phyloP scores from a whole-genome alignment of 2,888 invertebrate species.

The Drosophila cognata region DNA sequence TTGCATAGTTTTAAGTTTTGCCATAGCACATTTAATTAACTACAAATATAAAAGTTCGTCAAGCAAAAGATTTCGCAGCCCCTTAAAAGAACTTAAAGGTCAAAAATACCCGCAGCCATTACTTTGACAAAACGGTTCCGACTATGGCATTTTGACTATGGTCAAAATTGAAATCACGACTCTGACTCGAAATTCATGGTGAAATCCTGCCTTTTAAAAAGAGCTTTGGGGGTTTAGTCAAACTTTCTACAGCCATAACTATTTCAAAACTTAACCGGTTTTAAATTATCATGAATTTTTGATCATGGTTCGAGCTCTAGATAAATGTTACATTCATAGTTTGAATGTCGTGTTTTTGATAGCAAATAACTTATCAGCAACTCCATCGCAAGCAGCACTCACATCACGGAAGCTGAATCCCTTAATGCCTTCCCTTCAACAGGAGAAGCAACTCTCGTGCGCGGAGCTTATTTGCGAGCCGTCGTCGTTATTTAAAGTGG shows the following conservation, averaged over 20 bases:
- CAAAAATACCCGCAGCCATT: neutral
- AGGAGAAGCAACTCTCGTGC: conserved; percentile 9
- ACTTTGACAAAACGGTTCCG: neutral
- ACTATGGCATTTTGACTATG: neutral
- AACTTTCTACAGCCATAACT: neutral
- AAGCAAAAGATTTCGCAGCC: neutral
- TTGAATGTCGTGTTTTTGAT: neutral
- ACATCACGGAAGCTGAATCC: neutral
- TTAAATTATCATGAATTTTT: neutral
- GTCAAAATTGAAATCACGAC: neutral
- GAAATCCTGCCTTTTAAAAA: neutral
- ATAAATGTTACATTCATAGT: neutral
- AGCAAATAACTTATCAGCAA: conserved; percentile 17
- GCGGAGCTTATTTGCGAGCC: conserved; percentile 13
- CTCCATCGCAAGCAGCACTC: conserved; percentile 14
- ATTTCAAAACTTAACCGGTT: neutral
- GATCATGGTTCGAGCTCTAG: neutral
- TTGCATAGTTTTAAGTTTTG: conserved; percentile 1
- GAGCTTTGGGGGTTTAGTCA: neutral
- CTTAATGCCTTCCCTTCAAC: neutral
- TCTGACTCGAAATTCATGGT: neutral
- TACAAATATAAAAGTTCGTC: neutral
- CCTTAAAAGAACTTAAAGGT: neutral
- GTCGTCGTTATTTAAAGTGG: conserved; percentile 58
- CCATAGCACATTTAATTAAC: neutral